Base-by-base conservation (phyloP, 2,113 vertebrate species). In the Oostethus manadensis region DNA sequence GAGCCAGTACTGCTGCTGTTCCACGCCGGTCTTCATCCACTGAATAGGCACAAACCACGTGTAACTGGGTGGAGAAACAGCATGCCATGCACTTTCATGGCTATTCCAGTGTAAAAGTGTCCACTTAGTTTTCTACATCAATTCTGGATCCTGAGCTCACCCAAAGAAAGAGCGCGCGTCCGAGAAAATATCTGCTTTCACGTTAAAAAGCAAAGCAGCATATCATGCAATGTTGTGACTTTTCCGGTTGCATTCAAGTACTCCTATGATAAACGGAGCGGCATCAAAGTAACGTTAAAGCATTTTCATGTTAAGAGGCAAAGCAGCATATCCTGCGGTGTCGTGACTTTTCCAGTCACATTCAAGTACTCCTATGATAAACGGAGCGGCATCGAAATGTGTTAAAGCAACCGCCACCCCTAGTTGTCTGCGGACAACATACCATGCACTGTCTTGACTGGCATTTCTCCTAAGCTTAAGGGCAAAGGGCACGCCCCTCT, bases 41-140 rank as follows among this genome's bases (percentile, higher is more conserved):
- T 91, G 88, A 65, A 99, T 65, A 0, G 93, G 94, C 3, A 94
- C 68, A 0, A 92, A 90, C 96, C 96, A 99, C 6, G 26, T 73
- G 74, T 98, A 99, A 60, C 96, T 99, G 81, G 16, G 71, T 48
- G 62, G 21, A 70, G 50, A 40, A 7, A 47, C 33, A 45, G 10
- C 43, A 45, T 45, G 17, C 17, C 14, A 45, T 45, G 43, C 16
- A 43, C 42, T 45, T 10, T 45, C 13, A 16, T 16, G 43, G 17
- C 15, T 17, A 45, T 45, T 45, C 43, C 43, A 45, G 43, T 16
- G 43, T 43, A 2, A 26, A 26, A 35, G 33, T 35, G 6, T 35
- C 29, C 6, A 35, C 33, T 35, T 26, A n/a, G 29, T 33, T 8
- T 35, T 35, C 33, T 35, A 1, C 1, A 35, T 35, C 33, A 35